Conservation (phyloP, 1,140 invertebrate genomes). For the Drosophila eugracilis region DNA sequence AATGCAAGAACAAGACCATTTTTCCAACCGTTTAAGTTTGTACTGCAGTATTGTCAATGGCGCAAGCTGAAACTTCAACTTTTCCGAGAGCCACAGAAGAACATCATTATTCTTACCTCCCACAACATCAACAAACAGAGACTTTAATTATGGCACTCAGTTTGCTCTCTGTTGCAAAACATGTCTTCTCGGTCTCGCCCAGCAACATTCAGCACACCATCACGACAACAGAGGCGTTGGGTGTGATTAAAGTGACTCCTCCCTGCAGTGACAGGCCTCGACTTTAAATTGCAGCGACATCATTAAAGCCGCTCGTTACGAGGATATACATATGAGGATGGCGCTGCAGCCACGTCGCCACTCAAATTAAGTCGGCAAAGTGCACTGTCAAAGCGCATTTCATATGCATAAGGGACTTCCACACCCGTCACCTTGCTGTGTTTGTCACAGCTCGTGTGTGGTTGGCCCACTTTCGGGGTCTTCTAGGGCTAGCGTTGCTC, state of each 20-base stretch:
- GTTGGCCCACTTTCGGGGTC: slow-evolving; percentile 23
- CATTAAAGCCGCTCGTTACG: slow-evolving; percentile 52
- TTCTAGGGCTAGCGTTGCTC: neutral
- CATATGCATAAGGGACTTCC: slow-evolving; percentile 48
- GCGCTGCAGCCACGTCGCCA: slow-evolving; percentile 20
- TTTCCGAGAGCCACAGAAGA: neutral
- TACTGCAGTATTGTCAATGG: too few species aligned
- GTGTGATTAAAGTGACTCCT: slow-evolving; percentile 31
- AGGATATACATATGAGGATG: slow-evolving; percentile 2
- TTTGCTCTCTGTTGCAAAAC: slow-evolving; percentile 18
- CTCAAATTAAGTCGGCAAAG: slow-evolving; percentile 69
- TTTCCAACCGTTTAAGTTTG: too few species aligned
- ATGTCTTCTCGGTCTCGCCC: slow-evolving; percentile 10
- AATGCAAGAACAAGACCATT: too few species aligned
- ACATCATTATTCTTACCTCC: slow-evolving; percentile 12
- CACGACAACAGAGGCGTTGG: slow-evolving; percentile 19
- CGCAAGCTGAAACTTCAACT: too few species aligned
- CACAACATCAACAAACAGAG: slow-evolving; percentile 1
- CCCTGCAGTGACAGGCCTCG: slow-evolving; percentile 8
- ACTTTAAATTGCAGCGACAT: slow-evolving; percentile 67
- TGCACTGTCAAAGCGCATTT: slow-evolving; percentile 66
- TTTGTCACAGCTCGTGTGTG: slow-evolving; percentile 20
- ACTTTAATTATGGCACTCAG: slow-evolving; percentile 27
- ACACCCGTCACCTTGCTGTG: slow-evolving; percentile 11
- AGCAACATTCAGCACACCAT: neutral